Base-by-base conservation (phyloP, 2,113 vertebrate genomes). In the Potamarius usumacintae region DNA sequence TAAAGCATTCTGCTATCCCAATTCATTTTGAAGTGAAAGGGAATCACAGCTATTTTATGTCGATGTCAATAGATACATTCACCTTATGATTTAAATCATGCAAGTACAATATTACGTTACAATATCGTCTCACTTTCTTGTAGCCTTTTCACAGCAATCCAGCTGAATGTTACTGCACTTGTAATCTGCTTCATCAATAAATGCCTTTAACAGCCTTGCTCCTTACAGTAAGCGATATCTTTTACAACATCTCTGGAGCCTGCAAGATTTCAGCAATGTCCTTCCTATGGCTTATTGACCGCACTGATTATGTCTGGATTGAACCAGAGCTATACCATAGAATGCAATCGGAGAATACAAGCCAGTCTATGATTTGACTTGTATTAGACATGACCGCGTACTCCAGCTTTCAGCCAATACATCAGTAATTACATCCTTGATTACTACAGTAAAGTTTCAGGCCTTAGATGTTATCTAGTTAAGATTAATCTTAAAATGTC, bases 341-440 rank as follows among this genome's bases (percentile, higher is more conserved):
- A 88, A 76, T 80, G 58, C 58, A 72, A 85, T 83, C 58, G 76
- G 15, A 30, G 14, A 84, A 42, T 42, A 42, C 42, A 42, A 42
- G 63, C 8, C 48, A 83, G 42, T 76, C 76, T 78, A 58, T 50
- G 58, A 80, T 86, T 81, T 84, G 79, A 82, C 86, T 74, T 85
- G 63, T 83, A 86, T 74, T 84, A 63, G 74, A 82, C 71, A 58
- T 63, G 81, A 79, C 53, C 34, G 60, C 84, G 72, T 53, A 80
- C 18, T 27, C 57, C 76, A n/a, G 57, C 72, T 80, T 84, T 90
- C 22, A 88, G 84, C 69, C 85, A 89, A 58, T 82, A 76, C 27
- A n/a, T 63, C 27, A 83, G 65, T 80, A 76, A 90, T 83, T 87
- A 83, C 58, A 85, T 6, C 52, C 60, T 83, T 78, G 34, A 87